Conservation (phyloP, 2,888 invertebrate species). For the Seira ritae region DNA sequence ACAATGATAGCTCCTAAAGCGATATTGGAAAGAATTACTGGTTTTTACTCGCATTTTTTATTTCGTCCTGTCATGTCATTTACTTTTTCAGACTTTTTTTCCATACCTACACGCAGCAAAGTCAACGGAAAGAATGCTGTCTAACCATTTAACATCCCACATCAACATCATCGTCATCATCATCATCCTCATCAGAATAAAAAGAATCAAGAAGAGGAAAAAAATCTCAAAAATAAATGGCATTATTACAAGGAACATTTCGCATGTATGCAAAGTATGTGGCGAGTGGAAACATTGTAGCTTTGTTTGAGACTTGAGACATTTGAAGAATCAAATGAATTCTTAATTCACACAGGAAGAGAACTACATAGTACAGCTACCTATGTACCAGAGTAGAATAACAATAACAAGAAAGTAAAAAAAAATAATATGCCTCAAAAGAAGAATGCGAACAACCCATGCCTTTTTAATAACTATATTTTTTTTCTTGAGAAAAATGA, state of each 20-base stretch:
- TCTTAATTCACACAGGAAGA: slow-evolving; percentile 59
- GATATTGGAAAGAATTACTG: slow-evolving; percentile 45
- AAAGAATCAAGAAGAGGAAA: not conserved
- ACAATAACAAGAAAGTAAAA: not conserved
- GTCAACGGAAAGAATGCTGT: not conserved
- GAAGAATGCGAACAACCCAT: no score
- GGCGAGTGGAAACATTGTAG: not conserved
- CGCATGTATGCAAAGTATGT: not conserved
- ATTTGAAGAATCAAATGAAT: not conserved
- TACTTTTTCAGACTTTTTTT: slow-evolving; percentile 48
- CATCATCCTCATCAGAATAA: no score
- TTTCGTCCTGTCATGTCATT: slow-evolving; percentile 43
- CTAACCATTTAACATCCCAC: not conserved
- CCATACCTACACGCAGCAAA: no score
- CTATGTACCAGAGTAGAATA: no score
- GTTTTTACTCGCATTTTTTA: slow-evolving; percentile 43
- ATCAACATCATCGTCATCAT: no score
- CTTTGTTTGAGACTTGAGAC: not conserved
- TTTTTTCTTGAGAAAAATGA: slow-evolving; percentile 30
- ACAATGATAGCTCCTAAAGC: slow-evolving; percentile 41
- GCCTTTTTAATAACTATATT: not conserved
- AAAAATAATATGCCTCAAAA: slow-evolving; percentile 17
- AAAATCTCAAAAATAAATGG: not conserved
- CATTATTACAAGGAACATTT: not conserved
- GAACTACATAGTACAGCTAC: no score